Evolutionary conservation across 2,888 invertebrate species (phyloP).

Genomic region (Eudemis profundana): DNA sequence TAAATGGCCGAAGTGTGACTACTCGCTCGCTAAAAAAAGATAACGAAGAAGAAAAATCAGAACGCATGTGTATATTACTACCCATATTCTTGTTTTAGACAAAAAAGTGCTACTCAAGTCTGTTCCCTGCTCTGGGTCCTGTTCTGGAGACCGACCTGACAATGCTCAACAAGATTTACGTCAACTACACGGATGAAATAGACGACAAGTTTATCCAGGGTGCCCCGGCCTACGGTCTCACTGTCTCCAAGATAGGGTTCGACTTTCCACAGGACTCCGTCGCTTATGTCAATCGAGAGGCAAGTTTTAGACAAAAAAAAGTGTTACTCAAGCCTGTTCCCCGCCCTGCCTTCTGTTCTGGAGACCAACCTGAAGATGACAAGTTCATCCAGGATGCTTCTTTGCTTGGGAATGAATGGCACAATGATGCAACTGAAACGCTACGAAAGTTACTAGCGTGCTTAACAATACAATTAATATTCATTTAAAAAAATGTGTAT

Average conservation of each 20-base stretch:
- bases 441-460: no score
- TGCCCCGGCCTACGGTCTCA: slow-evolving; percentile 56
- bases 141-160: slow-evolving; percentile 51
- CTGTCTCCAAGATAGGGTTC: slow-evolving; percentile 62
- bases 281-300: slow-evolving; percentile 63
- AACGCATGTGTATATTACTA: background rate
- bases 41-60: no score
- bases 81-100: slow-evolving; percentile 48
- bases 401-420: no score
- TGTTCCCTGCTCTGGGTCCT: slow-evolving; percentile 23
- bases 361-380: slow-evolving; percentile 50
- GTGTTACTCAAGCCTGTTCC: slow-evolving; percentile 49
- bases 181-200: slow-evolving; percentile 58
- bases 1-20: no score
- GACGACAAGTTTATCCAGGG: slow-evolving; percentile 52
- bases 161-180: slow-evolving; percentile 60
- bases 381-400: slow-evolving; percentile 53
- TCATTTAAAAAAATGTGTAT: slow-evolving; percentile 18
- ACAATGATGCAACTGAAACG: no score
- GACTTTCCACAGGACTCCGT: slow-evolving; percentile 54
- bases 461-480: no score
- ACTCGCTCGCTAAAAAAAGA: no score
- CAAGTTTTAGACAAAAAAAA: slow-evolving; percentile 49
- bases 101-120: slow-evolving; percentile 49
- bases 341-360: slow-evolving; percentile 32